Evolutionary conservation across 1,140 invertebrate species (phyloP), one percentile per base, ranked within the genome.

Genomic region (Dreissena rostriformis): DNA sequence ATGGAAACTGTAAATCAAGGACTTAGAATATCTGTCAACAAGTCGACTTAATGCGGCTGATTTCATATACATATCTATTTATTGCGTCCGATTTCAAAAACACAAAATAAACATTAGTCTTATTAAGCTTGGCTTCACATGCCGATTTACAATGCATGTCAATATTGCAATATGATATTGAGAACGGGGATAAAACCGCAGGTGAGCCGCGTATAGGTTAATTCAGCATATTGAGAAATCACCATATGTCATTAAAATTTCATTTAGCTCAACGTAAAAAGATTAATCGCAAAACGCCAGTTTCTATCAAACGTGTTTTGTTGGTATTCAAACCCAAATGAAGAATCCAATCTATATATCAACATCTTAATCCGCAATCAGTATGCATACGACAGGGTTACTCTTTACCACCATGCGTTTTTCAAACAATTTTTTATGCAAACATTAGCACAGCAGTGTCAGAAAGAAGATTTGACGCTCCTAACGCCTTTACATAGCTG

Each of bases 161-260:
- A 39, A 39, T 39, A 39, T 39, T 39, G 39, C 2, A 39, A 39
- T 39, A 39, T 39, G 39, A 39, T 39, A 39, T 39, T 39, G 39
- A 39, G 39, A 2, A 39, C 8, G 2, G 39, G 39, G 39, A 39
- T 39, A 39, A 2, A 39, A 39, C 39, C 39, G 8, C 39, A 39
- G 39, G 39, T n/a, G n/a, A 39, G 2, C 39, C 39, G 39, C 39
- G 39, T 5, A 39, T 8, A 8, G 8, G 39, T 39, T 39, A 39
- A 39, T 39, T 39, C 8, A 39, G 39, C 39, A 39, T 39, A 39
- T 39, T 53, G 77, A 70, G 70, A 66, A 79, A 79, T 79, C 68
- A 79, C 29, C 66, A 67, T 22, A 49, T 26, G 49, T 79, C 49
- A 79, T 79, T 79, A 79, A 68, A 71, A 79, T 70, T 79, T 79